phyloP scores from a whole-genome alignment of 2,888 invertebrate genomes.

The Aleiodes alternator region DNA sequence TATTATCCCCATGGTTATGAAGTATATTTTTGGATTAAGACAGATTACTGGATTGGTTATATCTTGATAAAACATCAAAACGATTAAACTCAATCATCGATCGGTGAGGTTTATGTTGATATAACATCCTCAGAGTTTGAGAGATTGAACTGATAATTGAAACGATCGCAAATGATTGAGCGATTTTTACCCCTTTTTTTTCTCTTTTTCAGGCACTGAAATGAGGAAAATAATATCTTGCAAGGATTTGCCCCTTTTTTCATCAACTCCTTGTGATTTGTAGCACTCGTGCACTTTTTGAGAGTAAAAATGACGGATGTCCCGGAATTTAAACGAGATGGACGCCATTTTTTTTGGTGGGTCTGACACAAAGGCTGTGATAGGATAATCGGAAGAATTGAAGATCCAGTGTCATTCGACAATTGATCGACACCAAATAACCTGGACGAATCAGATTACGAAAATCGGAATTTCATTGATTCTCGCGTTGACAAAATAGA shows the following conservation, averaged over 20 bases:
- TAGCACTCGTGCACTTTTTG: too few species aligned
- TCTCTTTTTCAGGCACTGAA: neutral
- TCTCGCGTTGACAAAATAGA: neutral
- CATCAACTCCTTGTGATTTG: too few species aligned
- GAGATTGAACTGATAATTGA: slow-evolving; percentile 35
- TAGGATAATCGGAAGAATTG: too few species aligned
- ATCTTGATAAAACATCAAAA: slow-evolving; percentile 20
- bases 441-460: neutral
- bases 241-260: too few species aligned
- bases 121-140: slow-evolving; percentile 1
- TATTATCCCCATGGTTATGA: neutral
- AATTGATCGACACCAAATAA: too few species aligned
- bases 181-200: neutral
- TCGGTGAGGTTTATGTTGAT: slow-evolving; percentile 9
- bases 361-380: too few species aligned
- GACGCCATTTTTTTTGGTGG: too few species aligned
- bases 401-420: too few species aligned
- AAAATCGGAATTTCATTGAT: neutral
- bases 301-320: too few species aligned
- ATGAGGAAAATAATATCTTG: neutral
- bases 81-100: slow-evolving; percentile 22
- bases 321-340: too few species aligned
- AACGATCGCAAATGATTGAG: slow-evolving; percentile 19
- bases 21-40: slow-evolving; percentile 12
- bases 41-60: slow-evolving; percentile 8